Base-by-base conservation (phyloP, 1,140 invertebrate species). In the Meloidogyne chitwoodi region DNA sequence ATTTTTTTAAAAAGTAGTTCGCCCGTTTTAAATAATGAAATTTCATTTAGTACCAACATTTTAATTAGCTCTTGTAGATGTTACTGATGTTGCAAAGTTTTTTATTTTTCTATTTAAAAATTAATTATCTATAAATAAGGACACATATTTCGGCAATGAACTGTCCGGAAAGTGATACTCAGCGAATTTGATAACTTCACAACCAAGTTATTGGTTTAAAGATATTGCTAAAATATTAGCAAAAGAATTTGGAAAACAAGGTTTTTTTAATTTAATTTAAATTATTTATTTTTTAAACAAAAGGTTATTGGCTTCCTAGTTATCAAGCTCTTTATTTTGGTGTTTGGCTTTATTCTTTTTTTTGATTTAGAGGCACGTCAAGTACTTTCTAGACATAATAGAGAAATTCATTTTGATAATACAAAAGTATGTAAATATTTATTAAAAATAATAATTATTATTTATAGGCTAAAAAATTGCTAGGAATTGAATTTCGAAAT, bases 141-240 rank as follows among this genome's bases (percentile, higher is more conserved):
- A 90, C 90, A 14, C 90, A 91, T 79, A 83, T 91, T 68, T 88
- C 88, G 80, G 90, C 90, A 16, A 88, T 91, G 86, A 88, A 85
- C 6, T 74, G 87, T 12, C 84, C 87, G 19, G 88, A 90, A 75
- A 89, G 90, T 24, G 89, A 88, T 70, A 89, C 89, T 83, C 80
- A 89, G 77, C 69, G 84, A 29, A 82, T 87, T 73, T 88, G 83
- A 85, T 69, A 79, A 88, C 77, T 68, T 83, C 29, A 79, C 85
- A 76, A 76, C 88, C 71, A n/a, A 88, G 62, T 61, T 81, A 86
- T 67, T 89, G 88, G 88, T 87, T 89, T 82, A 84, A 83, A 65
- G 88, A 89, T 63, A 89, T 89, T 27, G 87, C 88, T n/a, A 80
- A 86, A 71, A 82, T 87, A 68, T 65, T 89, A n/a, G 71, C 83